Evolutionary conservation across 2,113 vertebrate genomes (phyloP).

Genomic region (Eulemur macaco): DNA sequence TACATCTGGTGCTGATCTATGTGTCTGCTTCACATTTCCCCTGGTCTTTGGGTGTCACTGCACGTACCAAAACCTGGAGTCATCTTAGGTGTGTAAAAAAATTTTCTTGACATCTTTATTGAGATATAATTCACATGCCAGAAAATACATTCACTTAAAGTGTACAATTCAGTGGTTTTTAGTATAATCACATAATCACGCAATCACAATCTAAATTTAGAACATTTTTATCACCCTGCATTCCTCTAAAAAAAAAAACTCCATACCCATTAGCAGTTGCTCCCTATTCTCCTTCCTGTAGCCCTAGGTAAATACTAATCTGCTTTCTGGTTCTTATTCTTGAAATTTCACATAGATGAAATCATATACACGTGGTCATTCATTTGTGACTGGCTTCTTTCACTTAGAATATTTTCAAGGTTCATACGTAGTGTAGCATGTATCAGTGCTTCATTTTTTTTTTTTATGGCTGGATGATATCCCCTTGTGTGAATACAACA

Average conservation of each 20-base stretch:
- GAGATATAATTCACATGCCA: neutral
- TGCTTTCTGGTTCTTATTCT: neutral
- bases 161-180: neutral
- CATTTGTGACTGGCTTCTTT: neutral
- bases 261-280: neutral
- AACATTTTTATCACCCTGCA: neutral
- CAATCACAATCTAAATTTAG: neutral
- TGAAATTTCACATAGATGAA: neutral
- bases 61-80: neutral
- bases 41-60: neutral
- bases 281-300: neutral
- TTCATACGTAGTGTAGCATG: neutral
- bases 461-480: neutral
- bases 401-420: neutral
- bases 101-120: neutral
- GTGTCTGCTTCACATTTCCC: neutral
- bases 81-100: neutral
- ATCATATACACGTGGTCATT: neutral
- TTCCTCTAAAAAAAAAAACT: neutral
- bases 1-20: neutral
- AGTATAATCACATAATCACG: neutral
- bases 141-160: slow-evolving; percentile 6
- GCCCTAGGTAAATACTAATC: neutral
- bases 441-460: neutral
- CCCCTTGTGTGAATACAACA: neutral